phyloP scores from a whole-genome alignment of 2,888 invertebrate genomes.

The Catocala sponsa region DNA sequence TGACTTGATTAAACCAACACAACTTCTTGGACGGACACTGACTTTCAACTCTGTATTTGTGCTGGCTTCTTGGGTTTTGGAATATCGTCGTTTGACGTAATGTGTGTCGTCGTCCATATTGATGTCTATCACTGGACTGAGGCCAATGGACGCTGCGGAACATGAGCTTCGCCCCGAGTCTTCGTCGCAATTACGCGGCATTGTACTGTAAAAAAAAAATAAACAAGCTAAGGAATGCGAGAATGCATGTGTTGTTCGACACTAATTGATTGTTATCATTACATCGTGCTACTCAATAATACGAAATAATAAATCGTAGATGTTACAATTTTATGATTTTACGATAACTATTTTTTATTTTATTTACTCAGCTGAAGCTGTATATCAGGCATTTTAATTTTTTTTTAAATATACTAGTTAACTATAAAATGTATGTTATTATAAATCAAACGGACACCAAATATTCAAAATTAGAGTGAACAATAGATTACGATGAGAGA shows the following conservation, averaged over 20 bases:
- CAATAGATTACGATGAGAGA: constrained; percentile 23
- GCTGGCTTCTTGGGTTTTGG: constrained; percentile 74
- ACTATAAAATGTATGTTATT: too few species aligned
- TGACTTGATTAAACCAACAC: constrained; percentile 71
- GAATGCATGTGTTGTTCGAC: constrained; percentile 2
- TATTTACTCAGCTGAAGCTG: too few species aligned
- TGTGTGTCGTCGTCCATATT: constrained; percentile 52
- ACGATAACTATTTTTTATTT: too few species aligned
- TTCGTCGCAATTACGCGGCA: constrained; percentile 79
- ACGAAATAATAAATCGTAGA: too few species aligned
- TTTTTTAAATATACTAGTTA: too few species aligned
- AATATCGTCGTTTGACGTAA: constrained; percentile 54
- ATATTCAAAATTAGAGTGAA: constrained; percentile 47
- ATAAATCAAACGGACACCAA: constrained; percentile 45
- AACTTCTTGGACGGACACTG: constrained; percentile 75
- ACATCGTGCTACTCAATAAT: too few species aligned
- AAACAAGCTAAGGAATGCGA: constrained; percentile 3
- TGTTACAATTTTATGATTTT: not conserved
- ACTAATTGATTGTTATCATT: not conserved
- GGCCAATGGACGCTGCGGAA: constrained; percentile 77
- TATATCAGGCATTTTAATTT: too few species aligned
- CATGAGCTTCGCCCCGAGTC: constrained; percentile 85
- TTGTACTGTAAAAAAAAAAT: constrained; percentile 56
- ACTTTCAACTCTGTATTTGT: constrained; percentile 87
- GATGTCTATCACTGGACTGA: constrained; percentile 73